phyloP scores from a whole-genome alignment of 2,888 invertebrate species.

The Polymixis flavicincta region DNA sequence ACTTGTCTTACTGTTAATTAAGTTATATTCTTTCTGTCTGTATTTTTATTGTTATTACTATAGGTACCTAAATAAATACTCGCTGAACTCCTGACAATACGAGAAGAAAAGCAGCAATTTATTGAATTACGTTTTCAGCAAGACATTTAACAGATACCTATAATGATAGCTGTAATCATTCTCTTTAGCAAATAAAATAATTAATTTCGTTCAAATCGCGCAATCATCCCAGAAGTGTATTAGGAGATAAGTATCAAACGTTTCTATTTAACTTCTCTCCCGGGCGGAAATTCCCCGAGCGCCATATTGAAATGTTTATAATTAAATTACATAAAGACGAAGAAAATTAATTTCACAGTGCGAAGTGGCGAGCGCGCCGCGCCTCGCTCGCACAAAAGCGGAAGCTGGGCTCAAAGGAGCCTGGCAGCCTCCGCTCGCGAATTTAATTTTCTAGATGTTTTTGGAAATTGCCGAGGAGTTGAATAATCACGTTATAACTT shows the following conservation, averaged over 20 bases:
- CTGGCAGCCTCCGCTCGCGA: constrained; percentile 80
- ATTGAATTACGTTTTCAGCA: constrained; percentile 6
- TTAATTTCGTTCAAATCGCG: constrained; percentile 86
- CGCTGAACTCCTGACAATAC: not conserved
- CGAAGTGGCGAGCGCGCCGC: constrained; percentile 86
- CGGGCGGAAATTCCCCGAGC: constrained; percentile 89
- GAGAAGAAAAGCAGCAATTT: not conserved
- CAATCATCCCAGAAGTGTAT: constrained; percentile 89
- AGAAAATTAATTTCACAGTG: constrained; percentile 90
- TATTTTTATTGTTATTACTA: not conserved
- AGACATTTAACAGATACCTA: constrained; percentile 48
- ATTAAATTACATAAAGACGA: constrained; percentile 91
- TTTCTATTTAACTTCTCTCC: constrained; percentile 90
- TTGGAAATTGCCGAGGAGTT: constrained; percentile 88
- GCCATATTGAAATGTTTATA: constrained; percentile 91
- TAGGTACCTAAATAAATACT: not conserved
- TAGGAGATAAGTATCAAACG: constrained; percentile 90
- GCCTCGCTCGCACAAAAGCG: constrained; percentile 82
- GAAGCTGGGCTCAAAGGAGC: constrained; percentile 84
- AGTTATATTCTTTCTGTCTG: not conserved
- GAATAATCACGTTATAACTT: constrained; percentile 91
- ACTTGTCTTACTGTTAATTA: not conserved
- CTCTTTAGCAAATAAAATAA: constrained; percentile 77
- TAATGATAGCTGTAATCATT: constrained; percentile 66
- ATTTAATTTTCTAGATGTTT: constrained; percentile 90